phyloP scores from a whole-genome alignment of 1,140 invertebrate species.

The Berghia stephanieae region DNA sequence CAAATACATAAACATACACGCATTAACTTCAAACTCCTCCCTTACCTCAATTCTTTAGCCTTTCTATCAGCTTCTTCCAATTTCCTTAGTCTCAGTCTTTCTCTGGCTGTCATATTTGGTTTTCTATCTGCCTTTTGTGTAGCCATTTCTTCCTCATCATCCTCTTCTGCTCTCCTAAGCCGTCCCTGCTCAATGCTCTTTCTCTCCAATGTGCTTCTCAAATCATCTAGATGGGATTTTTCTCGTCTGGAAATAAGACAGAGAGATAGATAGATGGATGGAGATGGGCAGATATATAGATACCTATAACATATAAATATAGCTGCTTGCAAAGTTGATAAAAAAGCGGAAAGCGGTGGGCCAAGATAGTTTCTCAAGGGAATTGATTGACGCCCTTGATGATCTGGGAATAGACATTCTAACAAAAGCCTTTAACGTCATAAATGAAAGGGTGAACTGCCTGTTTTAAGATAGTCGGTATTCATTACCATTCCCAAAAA shows the following conservation, averaged over 20 bases:
- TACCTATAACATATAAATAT: no score
- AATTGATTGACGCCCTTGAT: no score
- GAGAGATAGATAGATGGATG: neutral
- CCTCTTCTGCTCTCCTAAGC: constrained; percentile 29
- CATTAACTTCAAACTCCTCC: neutral
- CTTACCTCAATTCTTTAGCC: constrained; percentile 53
- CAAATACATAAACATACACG: neutral
- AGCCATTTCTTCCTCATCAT: constrained; percentile 36
- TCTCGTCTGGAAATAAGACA: constrained; percentile 42
- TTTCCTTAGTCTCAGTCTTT: constrained; percentile 60
- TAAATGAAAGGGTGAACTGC: no score
- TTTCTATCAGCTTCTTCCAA: constrained; percentile 56
- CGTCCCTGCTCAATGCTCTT: neutral
- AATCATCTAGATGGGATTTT: constrained; percentile 53
- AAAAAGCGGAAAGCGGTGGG: no score
- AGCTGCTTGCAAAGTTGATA: no score
- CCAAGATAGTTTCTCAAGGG: no score
- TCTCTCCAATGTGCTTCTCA: constrained; percentile 40
- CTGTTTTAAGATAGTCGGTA: no score
- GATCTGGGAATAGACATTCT: no score
- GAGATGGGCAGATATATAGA: no score
- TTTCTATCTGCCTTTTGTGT: constrained; percentile 31
- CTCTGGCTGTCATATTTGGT: constrained; percentile 55
- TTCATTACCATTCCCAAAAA: no score
- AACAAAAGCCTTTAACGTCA: no score